These are phyloP conservation scores for Amblyraja radiata DNA, from an alignment of 2,797 vertebrate species.

Conservation along the genomic window DNA sequence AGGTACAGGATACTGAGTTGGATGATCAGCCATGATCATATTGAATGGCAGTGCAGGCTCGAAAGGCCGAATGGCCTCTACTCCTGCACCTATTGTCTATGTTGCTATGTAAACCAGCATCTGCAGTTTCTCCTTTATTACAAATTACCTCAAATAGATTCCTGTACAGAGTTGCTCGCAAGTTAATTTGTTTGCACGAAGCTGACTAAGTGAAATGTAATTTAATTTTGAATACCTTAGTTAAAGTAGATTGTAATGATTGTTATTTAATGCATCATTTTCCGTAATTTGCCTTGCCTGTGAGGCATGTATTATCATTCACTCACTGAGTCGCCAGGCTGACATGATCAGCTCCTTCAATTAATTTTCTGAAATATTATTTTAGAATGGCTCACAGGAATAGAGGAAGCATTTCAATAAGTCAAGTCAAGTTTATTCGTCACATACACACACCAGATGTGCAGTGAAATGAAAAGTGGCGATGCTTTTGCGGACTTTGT, in stretches of 20 bases:
- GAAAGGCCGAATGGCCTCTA: no score
- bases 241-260: constrained; percentile 32
- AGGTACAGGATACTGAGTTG: no score
- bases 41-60: no score
- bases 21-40: no score
- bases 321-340: constrained; percentile 24
- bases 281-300: constrained; percentile 32
- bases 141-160: not conserved
- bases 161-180: not conserved
- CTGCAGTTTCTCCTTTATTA: no score
- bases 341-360: constrained; percentile 33
- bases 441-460: no score
- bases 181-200: constrained; percentile 30
- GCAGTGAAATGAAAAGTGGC: no score
- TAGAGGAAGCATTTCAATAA: not conserved
- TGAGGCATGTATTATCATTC: constrained; percentile 19
- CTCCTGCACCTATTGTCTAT: no score
- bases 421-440: no score
- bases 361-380: constrained; percentile 21
- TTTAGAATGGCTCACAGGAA: constrained; percentile 16
- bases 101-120: no score
- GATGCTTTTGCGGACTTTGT: no score
- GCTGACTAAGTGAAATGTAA: constrained; percentile 24
- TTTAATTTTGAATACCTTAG: constrained; percentile 34
- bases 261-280: constrained; percentile 36